A percentile compares a stretch with the other conserved stretches of the same genome.
These are phyloP conservation scores for Sicus ferrugineus DNA, from an alignment of 2,888 invertebrate species.

Conservation along the genomic window DNA sequence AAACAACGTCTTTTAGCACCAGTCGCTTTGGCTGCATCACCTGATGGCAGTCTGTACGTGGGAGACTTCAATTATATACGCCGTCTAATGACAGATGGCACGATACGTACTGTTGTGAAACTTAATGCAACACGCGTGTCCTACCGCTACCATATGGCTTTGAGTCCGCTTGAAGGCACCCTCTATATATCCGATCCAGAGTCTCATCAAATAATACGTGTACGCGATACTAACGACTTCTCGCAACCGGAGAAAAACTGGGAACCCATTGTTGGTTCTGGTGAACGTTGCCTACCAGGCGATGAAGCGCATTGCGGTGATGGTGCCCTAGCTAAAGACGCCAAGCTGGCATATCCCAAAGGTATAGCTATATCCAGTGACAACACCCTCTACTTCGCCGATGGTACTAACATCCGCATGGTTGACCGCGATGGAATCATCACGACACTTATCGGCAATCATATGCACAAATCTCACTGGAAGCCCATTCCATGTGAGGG, in stretches of 20 bases:
- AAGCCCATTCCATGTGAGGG: slow-evolving; percentile 93
- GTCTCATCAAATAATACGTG: slow-evolving; percentile 90
- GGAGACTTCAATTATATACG: slow-evolving; percentile 95
- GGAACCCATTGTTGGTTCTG: slow-evolving; percentile 94
- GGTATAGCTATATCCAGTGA: slow-evolving; percentile 94
- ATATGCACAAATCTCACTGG: slow-evolving; percentile 93
- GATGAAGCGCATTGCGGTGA: slow-evolving; percentile 97
- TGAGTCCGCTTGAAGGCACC: slow-evolving; percentile 92
- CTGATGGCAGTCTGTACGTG: slow-evolving; percentile 93
- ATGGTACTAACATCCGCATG: slow-evolving; percentile 93
- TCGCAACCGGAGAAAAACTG: slow-evolving; percentile 90
- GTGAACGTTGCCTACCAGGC: slow-evolving; percentile 90
- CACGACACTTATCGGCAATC: slow-evolving; percentile 89
- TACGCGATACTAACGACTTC: slow-evolving; percentile 82
- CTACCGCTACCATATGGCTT: slow-evolving; percentile 95
- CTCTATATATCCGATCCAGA: slow-evolving; percentile 96
- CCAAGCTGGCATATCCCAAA: slow-evolving; percentile 95
- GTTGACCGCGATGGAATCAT: slow-evolving; percentile 92
- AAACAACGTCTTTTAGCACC: slow-evolving; percentile 88
- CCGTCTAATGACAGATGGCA: slow-evolving; percentile 85
- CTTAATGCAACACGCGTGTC: slow-evolving; percentile 90
- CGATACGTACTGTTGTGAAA: slow-evolving; percentile 65
- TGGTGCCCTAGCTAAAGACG: slow-evolving; percentile 89
- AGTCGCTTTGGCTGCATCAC: slow-evolving; percentile 88
- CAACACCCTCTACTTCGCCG: slow-evolving; percentile 92